Evolutionary conservation across 2,888 invertebrate species (phyloP).

Genomic region (Apodemia hepburni): DNA sequence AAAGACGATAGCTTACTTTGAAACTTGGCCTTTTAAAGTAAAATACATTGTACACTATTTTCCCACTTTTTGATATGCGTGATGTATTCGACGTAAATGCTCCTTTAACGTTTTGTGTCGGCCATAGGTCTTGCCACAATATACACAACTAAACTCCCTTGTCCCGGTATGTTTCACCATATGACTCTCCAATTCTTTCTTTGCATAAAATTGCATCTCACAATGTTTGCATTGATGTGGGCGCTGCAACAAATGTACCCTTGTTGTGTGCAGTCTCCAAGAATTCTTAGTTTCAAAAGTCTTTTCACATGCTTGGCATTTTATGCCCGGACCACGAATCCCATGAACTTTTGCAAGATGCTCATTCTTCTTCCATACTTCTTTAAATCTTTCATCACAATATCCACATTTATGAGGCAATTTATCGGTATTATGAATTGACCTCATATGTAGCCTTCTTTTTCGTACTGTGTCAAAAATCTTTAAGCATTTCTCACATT

Average conservation of each 20-base stretch:
- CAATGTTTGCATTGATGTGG: slow-evolving; percentile 45
- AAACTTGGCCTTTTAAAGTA: too few species aligned
- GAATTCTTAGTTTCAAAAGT: slow-evolving; percentile 44
- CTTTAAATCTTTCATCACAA: slow-evolving; percentile 47
- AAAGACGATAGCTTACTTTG: too few species aligned
- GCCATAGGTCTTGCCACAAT: slow-evolving; percentile 48
- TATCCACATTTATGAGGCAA: slow-evolving; percentile 45
- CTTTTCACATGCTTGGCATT: slow-evolving; percentile 50
- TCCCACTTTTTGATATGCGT: slow-evolving; percentile 14
- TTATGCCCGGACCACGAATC: slow-evolving; percentile 38
- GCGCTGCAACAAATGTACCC: slow-evolving; percentile 51
- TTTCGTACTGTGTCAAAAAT: slow-evolving; percentile 67
- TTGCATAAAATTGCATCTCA: slow-evolving; percentile 47
- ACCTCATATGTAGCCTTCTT: slow-evolving; percentile 60
- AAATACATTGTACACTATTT: slow-evolving; percentile 33
- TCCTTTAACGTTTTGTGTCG: slow-evolving; percentile 49
- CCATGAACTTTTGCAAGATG: slow-evolving; percentile 45
- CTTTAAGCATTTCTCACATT: slow-evolving; percentile 59
- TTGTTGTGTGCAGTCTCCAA: slow-evolving; percentile 45
- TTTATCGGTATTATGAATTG: slow-evolving; percentile 49
- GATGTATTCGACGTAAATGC: slow-evolving; percentile 42
- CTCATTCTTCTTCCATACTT: slow-evolving; percentile 43
- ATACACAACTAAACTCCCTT: slow-evolving; percentile 47
- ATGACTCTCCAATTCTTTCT: slow-evolving; percentile 45
- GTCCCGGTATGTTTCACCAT: slow-evolving; percentile 50